A percentile compares a stretch with the other conserved stretches of the same genome.
Evolutionary conservation across 2,888 invertebrate genomes (phyloP).

Genomic region (Tenthredo notha): DNA sequence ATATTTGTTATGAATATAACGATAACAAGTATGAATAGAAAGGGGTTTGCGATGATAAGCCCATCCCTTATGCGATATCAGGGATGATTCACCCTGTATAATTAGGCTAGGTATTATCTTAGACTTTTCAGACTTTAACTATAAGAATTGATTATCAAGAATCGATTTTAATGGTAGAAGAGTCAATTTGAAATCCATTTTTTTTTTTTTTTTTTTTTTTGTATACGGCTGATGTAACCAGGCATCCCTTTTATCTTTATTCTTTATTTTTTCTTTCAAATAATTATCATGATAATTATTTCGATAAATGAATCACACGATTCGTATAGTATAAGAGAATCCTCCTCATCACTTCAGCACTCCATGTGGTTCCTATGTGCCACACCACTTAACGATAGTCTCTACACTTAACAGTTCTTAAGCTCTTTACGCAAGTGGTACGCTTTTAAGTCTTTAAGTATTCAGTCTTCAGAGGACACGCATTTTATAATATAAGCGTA

Average conservation of each 20-base stretch:
- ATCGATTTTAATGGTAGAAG: background rate
- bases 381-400: background rate
- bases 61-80: too few species aligned
- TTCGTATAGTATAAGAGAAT: background rate
- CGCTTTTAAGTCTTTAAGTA: background rate
- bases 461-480: background rate
- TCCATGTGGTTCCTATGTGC: background rate
- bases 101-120: background rate
- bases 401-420: slow-evolving; percentile 4
- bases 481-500: background rate
- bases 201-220: background rate
- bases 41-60: too few species aligned
- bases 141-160: background rate
- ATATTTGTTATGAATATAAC: too few species aligned
- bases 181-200: background rate
- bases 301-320: background rate
- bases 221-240: background rate
- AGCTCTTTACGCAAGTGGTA: slow-evolving; percentile 4
- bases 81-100: background rate
- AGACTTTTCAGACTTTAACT: background rate
- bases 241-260: background rate
- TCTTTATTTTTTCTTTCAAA: background rate
- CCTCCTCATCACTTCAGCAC: background rate
- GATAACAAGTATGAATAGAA: too few species aligned
- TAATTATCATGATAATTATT: background rate